Evolutionary conservation across 2,113 vertebrate species (phyloP).

Genomic region (Tichodroma muraria): DNA sequence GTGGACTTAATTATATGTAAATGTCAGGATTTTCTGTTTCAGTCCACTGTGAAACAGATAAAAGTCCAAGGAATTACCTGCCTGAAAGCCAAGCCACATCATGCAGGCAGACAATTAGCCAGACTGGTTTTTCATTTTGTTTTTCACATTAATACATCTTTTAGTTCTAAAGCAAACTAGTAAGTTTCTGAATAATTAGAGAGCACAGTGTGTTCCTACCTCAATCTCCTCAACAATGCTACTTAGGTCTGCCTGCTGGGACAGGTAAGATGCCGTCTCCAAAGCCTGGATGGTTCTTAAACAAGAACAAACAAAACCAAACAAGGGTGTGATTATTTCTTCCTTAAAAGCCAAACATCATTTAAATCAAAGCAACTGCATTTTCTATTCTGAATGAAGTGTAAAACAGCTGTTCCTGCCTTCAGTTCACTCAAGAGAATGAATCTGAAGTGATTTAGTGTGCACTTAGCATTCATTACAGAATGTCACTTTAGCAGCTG

Average conservation of each 20-base stretch:
- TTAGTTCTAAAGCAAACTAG: neutral
- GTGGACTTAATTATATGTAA: neutral
- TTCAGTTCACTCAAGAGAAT: neutral
- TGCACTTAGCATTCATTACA: neutral
- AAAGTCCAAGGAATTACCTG: neutral
- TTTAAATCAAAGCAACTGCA: neutral
- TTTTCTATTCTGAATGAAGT: neutral
- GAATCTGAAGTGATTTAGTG: neutral
- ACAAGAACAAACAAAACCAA: slow-evolving; percentile 18
- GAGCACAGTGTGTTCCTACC: slow-evolving; percentile 64
- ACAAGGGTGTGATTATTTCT: neutral
- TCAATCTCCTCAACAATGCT: slow-evolving; percentile 95
- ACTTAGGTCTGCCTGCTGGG: slow-evolving; percentile 90
- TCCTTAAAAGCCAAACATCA: neutral
- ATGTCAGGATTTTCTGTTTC: neutral
- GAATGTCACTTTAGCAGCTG: neutral
- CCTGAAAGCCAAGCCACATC: neutral
- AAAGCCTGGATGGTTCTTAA: slow-evolving; percentile 88
- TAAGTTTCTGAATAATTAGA: neutral
- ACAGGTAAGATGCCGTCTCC: slow-evolving; percentile 87
- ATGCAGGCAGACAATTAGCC: neutral
- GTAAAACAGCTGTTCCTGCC: neutral
- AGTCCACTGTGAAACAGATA: neutral
- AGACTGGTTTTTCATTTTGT: neutral
- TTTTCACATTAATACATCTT: neutral